Percentiles rank a stretch among this genome's conserved stretches.
Evolutionary conservation across 2,113 vertebrate species (phyloP).

Genomic region (Carlito syrichta): DNA sequence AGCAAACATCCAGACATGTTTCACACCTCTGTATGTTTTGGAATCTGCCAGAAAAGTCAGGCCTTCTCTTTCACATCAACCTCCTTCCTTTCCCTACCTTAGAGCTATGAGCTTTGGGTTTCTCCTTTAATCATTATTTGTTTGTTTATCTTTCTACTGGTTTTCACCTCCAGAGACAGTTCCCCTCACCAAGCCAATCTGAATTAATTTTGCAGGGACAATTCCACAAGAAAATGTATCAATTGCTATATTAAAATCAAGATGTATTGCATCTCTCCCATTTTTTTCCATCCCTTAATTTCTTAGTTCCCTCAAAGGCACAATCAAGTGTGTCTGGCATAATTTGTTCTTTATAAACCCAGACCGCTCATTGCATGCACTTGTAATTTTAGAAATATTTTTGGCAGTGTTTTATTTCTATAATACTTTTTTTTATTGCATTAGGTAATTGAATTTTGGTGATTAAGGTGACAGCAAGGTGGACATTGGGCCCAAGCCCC

Average conservation of each 20-base stretch:
- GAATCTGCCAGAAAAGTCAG: not conserved
- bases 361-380: conserved; percentile 4
- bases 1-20: not conserved
- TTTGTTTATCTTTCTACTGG: conserved; percentile 61
- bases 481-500: not conserved
- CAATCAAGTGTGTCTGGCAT: conserved; percentile 69
- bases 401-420: conserved; percentile 55
- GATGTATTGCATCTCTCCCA: conserved; percentile 40
- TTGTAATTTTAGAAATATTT: conserved; percentile 47
- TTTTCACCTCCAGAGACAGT: conserved; percentile 58
- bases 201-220: conserved; percentile 72
- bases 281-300: conserved; percentile 59
- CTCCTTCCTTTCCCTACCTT: not conserved
- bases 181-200: conserved; percentile 52
- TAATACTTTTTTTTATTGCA: conserved; percentile 35
- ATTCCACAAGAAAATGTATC: conserved; percentile 64
- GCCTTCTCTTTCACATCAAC: too few relatives aligned
- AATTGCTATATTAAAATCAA: conserved; percentile 72
- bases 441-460: not conserved
- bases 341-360: conserved; percentile 68
- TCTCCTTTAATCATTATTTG: conserved; percentile 61
- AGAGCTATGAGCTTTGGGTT: not conserved
- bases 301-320: conserved; percentile 73
- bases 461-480: conserved; percentile 12
- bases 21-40: not conserved